A percentile compares a stretch with the other conserved stretches of the same genome.
phyloP scores from a whole-genome alignment of 1,140 invertebrate species.

The Sitophilus oryzae region DNA sequence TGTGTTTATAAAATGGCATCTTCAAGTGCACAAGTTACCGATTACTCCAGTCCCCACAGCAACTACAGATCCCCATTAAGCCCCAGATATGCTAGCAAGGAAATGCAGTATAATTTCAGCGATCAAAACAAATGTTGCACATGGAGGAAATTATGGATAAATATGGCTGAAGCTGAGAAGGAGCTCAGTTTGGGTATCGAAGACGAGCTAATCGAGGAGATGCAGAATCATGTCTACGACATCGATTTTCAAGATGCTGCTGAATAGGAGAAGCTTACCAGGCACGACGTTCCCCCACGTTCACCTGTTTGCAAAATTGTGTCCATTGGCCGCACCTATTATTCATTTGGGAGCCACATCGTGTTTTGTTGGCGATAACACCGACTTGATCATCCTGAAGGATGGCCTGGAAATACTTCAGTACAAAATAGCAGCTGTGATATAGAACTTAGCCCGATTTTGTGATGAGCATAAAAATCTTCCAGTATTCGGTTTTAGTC shows the following conservation, averaged over 20 bases:
- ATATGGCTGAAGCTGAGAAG: too few species aligned
- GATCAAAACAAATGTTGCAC: too few species aligned
- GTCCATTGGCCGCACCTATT: too few species aligned
- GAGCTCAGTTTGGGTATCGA: slow-evolving; percentile 82
- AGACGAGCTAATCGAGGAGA: slow-evolving; percentile 81
- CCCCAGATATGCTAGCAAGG: too few species aligned
- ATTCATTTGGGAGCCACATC: slow-evolving; percentile 97
- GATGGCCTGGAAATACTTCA: slow-evolving; percentile 85
- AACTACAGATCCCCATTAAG: too few species aligned
- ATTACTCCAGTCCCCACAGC: too few species aligned
- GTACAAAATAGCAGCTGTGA: slow-evolving; percentile 76
- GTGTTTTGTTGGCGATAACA: slow-evolving; percentile 96
- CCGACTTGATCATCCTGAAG: slow-evolving; percentile 82
- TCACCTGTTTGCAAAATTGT: too few species aligned
- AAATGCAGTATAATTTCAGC: too few species aligned
- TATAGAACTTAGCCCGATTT: slow-evolving; percentile 74
- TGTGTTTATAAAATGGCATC: too few species aligned
- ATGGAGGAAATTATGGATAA: too few species aligned
- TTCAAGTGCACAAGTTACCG: too few species aligned
- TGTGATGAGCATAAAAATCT: slow-evolving; percentile 71
- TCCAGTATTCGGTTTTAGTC: slow-evolving; percentile 93
- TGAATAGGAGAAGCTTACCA: slow-evolving; percentile 77
- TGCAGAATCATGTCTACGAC: slow-evolving; percentile 74
- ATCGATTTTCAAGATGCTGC: slow-evolving; percentile 84
- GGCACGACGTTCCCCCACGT: slow-evolving; percentile 99